Evolutionary conservation across 2,113 vertebrate species (phyloP).

Genomic region (Harpagus bidentatus): DNA sequence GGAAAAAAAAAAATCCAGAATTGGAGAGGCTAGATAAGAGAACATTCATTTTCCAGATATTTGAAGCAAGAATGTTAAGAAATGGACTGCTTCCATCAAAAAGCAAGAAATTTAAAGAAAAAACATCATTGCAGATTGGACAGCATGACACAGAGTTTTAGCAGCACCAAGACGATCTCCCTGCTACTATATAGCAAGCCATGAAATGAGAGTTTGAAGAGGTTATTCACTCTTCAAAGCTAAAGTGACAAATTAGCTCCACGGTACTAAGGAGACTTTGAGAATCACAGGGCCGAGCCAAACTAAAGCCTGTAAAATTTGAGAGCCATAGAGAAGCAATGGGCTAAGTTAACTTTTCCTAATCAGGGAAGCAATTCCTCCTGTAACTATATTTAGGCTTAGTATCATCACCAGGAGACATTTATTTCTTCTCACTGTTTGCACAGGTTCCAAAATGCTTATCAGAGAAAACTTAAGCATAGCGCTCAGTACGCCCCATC

Average conservation of each 20-base stretch:
- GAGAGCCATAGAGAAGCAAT: neutral
- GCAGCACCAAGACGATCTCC: neutral
- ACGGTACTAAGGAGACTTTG: fast-evolving
- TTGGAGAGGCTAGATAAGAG: fast-evolving
- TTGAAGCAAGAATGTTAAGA: neutral
- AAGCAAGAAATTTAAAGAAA: too few relatives aligned
- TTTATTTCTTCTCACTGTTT: neutral
- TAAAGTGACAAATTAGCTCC: neutral
- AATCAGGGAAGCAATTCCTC: neutral
- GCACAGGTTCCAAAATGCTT: neutral
- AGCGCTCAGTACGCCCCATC: fast-evolving
- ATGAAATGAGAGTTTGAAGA: fast-evolving
- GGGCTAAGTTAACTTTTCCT: neutral
- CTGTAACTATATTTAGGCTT: fast-evolving
- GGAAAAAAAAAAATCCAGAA: neutral
- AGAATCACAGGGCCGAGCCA: neutral
- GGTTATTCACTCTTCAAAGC: neutral
- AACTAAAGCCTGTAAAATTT: neutral
- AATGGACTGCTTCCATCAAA: neutral
- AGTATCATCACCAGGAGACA: neutral
- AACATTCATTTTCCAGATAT: neutral
- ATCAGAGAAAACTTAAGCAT: neutral
- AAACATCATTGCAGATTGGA: fast-evolving
- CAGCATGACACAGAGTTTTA: fast-evolving
- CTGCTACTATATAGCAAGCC: fast-evolving